These are phyloP conservation scores for Eupithecia subumbrata DNA, from an alignment of 2,888 invertebrate genomes.

Conservation along the genomic window DNA sequence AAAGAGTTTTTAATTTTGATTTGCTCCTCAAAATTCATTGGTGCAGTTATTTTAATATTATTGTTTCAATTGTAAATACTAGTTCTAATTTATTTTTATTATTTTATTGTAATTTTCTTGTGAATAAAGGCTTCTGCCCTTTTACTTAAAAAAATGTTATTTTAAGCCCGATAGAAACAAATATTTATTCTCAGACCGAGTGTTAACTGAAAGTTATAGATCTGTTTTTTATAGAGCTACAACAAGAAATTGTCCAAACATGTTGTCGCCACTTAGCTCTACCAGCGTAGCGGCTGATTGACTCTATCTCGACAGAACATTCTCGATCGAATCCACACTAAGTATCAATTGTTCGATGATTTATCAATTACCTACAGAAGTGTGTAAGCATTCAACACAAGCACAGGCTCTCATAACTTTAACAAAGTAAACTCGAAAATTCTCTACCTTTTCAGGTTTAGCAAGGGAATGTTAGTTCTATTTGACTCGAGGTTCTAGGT, in stretches of 20 bases:
- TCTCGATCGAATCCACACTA: constrained; percentile 6
- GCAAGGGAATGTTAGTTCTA: neutral
- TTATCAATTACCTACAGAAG: neutral
- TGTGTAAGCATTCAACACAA: neutral
- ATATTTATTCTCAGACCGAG: neutral
- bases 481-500: neutral
- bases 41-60: neutral
- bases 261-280: neutral
- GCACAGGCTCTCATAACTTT: neutral
- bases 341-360: neutral
- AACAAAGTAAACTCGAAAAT: neutral
- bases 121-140: too few species aligned
- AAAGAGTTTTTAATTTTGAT: too few species aligned
- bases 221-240: neutral
- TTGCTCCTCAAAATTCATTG: neutral
- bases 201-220: neutral
- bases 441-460: neutral
- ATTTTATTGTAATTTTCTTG: too few species aligned
- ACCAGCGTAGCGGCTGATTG: neutral
- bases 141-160: too few species aligned
- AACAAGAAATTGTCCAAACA: neutral
- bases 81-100: too few species aligned
- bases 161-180: neutral
- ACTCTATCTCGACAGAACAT: neutral
- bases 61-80: too few species aligned